phyloP scores from a whole-genome alignment of 1,140 invertebrate genomes.

The Ridgeia piscesae region DNA sequence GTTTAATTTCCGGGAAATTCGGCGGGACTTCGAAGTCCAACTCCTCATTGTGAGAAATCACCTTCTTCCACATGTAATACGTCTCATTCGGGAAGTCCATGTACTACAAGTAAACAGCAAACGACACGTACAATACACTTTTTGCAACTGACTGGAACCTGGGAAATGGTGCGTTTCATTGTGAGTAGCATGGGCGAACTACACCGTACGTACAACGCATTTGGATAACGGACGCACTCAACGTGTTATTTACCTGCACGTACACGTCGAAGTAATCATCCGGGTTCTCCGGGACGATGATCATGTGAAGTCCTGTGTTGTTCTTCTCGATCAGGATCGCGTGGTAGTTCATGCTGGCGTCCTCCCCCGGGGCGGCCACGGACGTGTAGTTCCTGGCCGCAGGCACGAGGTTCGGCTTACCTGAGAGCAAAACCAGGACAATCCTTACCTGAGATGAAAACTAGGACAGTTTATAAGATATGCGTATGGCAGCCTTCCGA shows the following conservation, averaged over 20 bases:
- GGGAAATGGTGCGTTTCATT: too few relatives aligned
- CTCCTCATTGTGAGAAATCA: conserved; percentile 32
- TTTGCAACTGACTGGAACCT: too few relatives aligned
- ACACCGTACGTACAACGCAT: conserved; percentile 26
- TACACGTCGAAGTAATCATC: conserved; percentile 40
- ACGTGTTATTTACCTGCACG: conserved; percentile 24
- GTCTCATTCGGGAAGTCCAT: conserved; percentile 48
- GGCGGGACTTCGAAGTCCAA: background rate
- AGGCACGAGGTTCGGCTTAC: conserved; percentile 16
- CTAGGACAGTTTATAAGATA: background rate
- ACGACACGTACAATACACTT: background rate
- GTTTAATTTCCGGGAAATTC: background rate
- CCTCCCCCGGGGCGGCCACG: background rate
- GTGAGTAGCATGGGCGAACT: background rate
- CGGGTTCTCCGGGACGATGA: conserved; percentile 33
- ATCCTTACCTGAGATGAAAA: conserved; percentile 11
- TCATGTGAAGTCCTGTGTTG: conserved; percentile 40
- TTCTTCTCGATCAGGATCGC: conserved; percentile 26
- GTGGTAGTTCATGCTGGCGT: conserved; percentile 2
- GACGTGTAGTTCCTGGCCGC: conserved; percentile 37
- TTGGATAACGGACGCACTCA: background rate
- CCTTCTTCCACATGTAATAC: conserved; percentile 45
- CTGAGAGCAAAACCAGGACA: conserved; percentile 9
- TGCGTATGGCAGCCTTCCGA: background rate
- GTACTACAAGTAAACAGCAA: conserved; percentile 26